These are phyloP conservation scores for Myopa testacea DNA, from an alignment of 2,888 invertebrate genomes.

Conservation along the genomic window DNA sequence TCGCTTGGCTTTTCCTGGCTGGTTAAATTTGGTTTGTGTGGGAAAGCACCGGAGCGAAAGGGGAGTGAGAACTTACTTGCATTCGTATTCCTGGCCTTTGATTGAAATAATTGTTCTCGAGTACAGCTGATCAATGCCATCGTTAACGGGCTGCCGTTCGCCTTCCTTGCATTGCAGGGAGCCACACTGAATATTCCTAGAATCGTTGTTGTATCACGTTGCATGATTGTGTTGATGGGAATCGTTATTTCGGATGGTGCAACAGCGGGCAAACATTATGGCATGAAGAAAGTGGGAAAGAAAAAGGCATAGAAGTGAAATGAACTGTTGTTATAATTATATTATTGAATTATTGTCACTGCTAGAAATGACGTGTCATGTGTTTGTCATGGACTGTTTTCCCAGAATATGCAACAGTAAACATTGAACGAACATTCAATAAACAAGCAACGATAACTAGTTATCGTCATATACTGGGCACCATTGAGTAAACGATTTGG, in stretches of 20 bases:
- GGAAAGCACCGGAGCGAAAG: background rate
- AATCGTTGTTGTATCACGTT: background rate
- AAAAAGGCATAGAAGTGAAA: background rate
- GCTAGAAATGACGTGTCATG: too few species aligned
- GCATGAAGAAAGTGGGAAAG: background rate
- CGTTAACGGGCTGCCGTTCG: constrained; percentile 81
- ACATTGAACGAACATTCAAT: too few species aligned
- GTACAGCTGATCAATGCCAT: constrained; percentile 84
- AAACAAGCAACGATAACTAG: too few species aligned
- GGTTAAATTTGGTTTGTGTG: background rate
- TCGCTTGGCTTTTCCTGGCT: background rate
- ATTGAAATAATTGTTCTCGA: constrained; percentile 90
- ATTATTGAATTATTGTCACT: too few species aligned
- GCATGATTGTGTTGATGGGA: background rate
- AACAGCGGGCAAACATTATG: background rate
- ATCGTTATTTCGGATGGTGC: background rate
- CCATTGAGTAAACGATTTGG: too few species aligned
- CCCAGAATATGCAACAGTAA: too few species aligned
- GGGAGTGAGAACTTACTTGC: constrained; percentile 82
- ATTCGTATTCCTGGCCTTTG: constrained; percentile 90
- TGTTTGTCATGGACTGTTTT: too few species aligned
- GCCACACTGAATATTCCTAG: constrained; percentile 91
- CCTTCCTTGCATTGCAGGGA: constrained; percentile 95
- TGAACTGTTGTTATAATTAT: too few species aligned
- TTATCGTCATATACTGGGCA: too few species aligned